Evolutionary conservation across 1,140 invertebrate species (phyloP).

Genomic region (Penaeus vannamei): DNA sequence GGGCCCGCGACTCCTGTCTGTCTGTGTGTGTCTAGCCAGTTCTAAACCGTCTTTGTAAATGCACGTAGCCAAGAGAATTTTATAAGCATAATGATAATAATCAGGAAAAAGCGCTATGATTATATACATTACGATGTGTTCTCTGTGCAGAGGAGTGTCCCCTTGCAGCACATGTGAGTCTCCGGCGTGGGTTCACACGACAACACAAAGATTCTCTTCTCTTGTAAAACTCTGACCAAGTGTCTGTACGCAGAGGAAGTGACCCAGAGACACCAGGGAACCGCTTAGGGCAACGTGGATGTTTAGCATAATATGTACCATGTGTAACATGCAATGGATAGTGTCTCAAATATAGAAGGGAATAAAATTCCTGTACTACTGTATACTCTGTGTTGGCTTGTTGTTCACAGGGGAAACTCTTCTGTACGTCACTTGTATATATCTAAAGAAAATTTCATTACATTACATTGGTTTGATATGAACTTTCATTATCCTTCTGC

Average conservation of each 20-base stretch:
- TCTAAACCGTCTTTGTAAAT: constrained; percentile 52
- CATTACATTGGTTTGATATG: constrained; percentile 43
- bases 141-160: constrained; percentile 37
- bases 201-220: neutral
- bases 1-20: neutral
- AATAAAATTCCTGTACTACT: too few relatives aligned
- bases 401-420: neutral
- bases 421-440: constrained; percentile 39
- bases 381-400: too few relatives aligned
- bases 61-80: constrained; percentile 50
- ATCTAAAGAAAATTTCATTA: constrained; percentile 46
- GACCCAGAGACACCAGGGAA: too few relatives aligned
- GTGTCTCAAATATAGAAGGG: too few relatives aligned
- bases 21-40: constrained; percentile 32
- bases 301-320: too few relatives aligned
- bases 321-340: too few relatives aligned
- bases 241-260: constrained; percentile 6
- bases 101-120: constrained; percentile 34
- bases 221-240: neutral
- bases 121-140: constrained; percentile 22
- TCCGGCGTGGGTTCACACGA: neutral
- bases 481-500: constrained; percentile 23
- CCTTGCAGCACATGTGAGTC: neutral
- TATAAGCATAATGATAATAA: constrained; percentile 50
- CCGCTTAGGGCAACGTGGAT: too few relatives aligned